Evolutionary conservation across 2,888 invertebrate species (phyloP).

Genomic region (Euphydryas editha): DNA sequence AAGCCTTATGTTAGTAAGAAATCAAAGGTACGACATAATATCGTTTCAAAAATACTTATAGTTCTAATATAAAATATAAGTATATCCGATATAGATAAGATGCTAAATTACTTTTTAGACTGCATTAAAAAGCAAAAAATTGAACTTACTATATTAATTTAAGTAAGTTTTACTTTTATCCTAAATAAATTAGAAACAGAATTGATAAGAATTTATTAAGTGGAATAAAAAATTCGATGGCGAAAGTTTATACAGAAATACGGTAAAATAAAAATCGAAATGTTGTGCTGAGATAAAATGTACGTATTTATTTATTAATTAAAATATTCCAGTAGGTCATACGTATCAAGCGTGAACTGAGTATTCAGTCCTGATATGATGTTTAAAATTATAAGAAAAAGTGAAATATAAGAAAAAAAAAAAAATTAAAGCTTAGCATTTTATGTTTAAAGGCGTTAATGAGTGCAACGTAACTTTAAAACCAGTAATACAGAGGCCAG

Average conservation of each 20-base stretch:
- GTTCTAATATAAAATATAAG: too few species aligned
- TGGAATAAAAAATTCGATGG: not conserved
- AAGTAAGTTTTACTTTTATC: not conserved
- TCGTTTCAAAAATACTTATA: too few species aligned
- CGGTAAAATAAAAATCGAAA: constrained; percentile 11
- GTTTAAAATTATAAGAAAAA: constrained; percentile 4
- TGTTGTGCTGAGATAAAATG: constrained; percentile 7
- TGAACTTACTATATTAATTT: not conserved
- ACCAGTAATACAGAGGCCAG: constrained; percentile 13
- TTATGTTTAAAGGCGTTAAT: constrained; percentile 1
- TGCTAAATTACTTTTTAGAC: too few species aligned
- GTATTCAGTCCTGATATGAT: too few species aligned
- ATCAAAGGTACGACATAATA: too few species aligned
- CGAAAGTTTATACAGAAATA: constrained; percentile 14
- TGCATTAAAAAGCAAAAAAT: too few species aligned
- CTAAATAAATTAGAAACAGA: not conserved
- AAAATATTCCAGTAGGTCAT: constrained; percentile 9
- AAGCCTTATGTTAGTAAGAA: too few species aligned
- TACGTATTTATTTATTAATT: constrained; percentile 2
- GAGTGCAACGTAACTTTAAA: constrained; percentile 21
- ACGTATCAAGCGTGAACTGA: not conserved
- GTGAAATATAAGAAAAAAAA: not conserved
- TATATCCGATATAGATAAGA: too few species aligned
- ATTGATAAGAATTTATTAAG: not conserved
- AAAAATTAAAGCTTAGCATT: not conserved